These are phyloP conservation scores for Cryptomyrus ogoouensis DNA, from an alignment of 2,113 vertebrate genomes.

Conservation along the genomic window DNA sequence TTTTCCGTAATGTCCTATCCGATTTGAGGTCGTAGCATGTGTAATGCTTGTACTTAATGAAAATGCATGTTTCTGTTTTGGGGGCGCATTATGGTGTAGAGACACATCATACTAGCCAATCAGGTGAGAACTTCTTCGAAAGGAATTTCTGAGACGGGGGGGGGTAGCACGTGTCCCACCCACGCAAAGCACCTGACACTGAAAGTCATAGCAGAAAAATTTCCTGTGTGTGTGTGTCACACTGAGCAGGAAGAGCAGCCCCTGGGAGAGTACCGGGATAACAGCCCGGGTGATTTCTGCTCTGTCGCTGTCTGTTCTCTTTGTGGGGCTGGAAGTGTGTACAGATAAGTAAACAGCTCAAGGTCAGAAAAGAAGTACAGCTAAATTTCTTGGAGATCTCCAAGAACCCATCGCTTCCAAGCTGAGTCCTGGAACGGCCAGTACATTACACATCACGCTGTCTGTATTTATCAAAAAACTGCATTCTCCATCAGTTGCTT, in stretches of 20 bases:
- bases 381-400: not conserved
- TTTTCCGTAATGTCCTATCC: not conserved
- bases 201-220: constrained; percentile 53
- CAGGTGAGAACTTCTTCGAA: constrained; percentile 34
- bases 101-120: not conserved
- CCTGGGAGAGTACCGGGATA: constrained; percentile 55
- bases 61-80: not conserved
- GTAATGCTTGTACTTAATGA: not conserved
- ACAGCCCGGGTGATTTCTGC: constrained; percentile 29
- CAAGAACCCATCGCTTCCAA: not conserved
- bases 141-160: constrained; percentile 13
- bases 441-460: not conserved
- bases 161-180: constrained; percentile 21
- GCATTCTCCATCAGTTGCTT: not conserved
- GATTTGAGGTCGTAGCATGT: not conserved
- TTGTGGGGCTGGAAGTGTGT: constrained; percentile 39
- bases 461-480: not conserved
- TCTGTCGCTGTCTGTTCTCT: constrained; percentile 49
- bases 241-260: constrained; percentile 67
- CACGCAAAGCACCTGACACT: constrained; percentile 27
- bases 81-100: not conserved
- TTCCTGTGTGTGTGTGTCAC: constrained; percentile 60
- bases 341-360: constrained; percentile 60
- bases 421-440: not conserved
- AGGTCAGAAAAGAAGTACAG: constrained; percentile 40